A percentile compares a stretch with the other conserved stretches of the same genome.
Evolutionary conservation across 2,113 vertebrate genomes (phyloP).

Genomic region (Alethe diademata): DNA sequence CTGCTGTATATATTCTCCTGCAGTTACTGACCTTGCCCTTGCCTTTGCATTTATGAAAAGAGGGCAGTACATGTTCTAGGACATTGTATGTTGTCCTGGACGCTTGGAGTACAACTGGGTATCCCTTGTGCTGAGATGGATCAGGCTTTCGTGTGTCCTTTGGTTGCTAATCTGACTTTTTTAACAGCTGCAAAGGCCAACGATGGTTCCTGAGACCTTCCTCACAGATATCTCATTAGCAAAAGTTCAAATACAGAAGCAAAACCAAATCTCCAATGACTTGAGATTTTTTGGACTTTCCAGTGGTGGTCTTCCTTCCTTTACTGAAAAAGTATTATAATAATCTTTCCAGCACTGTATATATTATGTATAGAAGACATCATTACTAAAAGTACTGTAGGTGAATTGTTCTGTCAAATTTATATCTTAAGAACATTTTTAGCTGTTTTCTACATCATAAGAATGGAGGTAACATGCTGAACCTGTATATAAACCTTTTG

Average conservation of each 20-base stretch:
- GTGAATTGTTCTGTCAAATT: conserved; percentile 72
- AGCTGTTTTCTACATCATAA: conserved; percentile 81
- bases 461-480: conserved; percentile 74
- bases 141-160: conserved; percentile 4
- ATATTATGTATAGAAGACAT: conserved; percentile 73
- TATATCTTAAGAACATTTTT: conserved; percentile 78
- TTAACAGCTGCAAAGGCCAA: background rate
- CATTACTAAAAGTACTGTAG: conserved; percentile 72
- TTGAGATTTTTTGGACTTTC: conserved; percentile 38
- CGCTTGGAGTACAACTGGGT: background rate
- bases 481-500: conserved; percentile 92
- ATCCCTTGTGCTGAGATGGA: background rate
- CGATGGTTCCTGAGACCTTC: background rate
- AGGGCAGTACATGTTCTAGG: conserved; percentile 18
- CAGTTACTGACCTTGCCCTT: conserved; percentile 34
- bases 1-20: conserved; percentile 41
- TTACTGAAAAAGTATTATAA: conserved; percentile 51
- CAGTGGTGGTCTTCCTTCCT: conserved; percentile 32
- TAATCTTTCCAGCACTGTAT: conserved; percentile 62
- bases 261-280: conserved; percentile 48
- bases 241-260: conserved; percentile 24
- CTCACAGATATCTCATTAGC: conserved; percentile 3
- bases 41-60: conserved; percentile 48
- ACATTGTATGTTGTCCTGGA: background rate
- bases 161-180: background rate